phyloP scores from a whole-genome alignment of 2,797 vertebrate species.

The Notamacropus eugenii region DNA sequence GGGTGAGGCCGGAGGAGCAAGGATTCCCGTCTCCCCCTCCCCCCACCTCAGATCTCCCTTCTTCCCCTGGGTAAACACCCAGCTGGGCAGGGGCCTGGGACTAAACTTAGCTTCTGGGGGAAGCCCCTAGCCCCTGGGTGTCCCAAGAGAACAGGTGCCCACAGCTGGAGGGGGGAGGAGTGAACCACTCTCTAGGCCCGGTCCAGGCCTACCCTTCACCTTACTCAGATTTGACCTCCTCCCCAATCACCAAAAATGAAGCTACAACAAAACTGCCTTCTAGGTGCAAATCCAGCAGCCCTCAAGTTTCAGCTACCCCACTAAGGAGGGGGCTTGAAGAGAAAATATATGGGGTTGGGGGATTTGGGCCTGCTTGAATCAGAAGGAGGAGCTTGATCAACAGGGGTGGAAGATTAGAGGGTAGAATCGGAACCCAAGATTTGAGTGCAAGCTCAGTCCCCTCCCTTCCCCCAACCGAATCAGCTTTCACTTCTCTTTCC shows the following conservation, averaged over 20 bases:
- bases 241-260: background rate
- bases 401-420: background rate
- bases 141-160: constrained; percentile 46
- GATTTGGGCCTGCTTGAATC: background rate
- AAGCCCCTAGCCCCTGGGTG: constrained; percentile 39
- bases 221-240: background rate
- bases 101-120: constrained; percentile 62
- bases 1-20: background rate
- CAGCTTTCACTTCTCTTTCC: constrained; percentile 23
- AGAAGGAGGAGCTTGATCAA: background rate
- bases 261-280: background rate
- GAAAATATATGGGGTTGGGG: background rate
- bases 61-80: constrained; percentile 57
- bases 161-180: constrained; percentile 39
- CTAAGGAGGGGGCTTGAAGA: background rate
- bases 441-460: background rate
- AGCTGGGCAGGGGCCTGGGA: constrained; percentile 20
- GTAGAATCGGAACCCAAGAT: background rate
- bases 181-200: background rate
- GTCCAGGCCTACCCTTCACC: background rate
- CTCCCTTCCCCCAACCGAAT: background rate
- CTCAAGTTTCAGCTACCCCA: background rate
- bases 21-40: constrained; percentile 29
- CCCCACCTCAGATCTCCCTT: background rate
- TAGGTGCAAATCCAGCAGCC: background rate